These are phyloP conservation scores for Bellardia pandia DNA, from an alignment of 2,888 invertebrate genomes.

Conservation along the genomic window DNA sequence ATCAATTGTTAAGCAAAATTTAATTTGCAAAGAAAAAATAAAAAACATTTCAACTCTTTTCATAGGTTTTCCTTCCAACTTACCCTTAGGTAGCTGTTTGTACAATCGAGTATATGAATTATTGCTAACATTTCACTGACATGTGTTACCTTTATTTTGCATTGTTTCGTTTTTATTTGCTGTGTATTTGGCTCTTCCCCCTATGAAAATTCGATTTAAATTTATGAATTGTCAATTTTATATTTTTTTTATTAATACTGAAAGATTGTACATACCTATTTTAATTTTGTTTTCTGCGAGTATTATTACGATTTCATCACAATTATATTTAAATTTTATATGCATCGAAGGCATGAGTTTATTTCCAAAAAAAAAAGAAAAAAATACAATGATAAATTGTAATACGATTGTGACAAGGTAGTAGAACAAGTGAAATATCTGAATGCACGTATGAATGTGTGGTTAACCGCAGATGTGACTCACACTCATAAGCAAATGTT, in stretches of 20 bases:
- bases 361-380: conserved; percentile 23
- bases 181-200: not conserved
- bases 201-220: conserved; percentile 64
- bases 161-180: not conserved
- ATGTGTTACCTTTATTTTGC: conserved; percentile 51
- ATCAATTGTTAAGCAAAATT: conserved; percentile 38
- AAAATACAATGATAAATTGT: conserved; percentile 63
- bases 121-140: conserved; percentile 46
- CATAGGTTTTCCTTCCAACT: not conserved
- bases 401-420: conserved; percentile 66
- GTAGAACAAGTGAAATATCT: conserved; percentile 20
- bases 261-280: conserved; percentile 10
- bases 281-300: conserved; percentile 42
- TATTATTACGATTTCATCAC: conserved; percentile 46
- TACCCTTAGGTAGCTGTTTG: not conserved
- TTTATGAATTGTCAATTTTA: conserved; percentile 71
- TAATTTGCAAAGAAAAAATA: conserved; percentile 3
- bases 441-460: conserved; percentile 17
- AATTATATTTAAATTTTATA: conserved; percentile 58
- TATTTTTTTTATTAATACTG: conserved; percentile 42
- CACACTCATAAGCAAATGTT: not conserved
- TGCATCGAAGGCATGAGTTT: conserved; percentile 39
- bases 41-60: conserved; percentile 3
- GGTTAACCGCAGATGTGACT: conserved; percentile 67
- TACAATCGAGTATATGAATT: not conserved